Conservation (phyloP, 1,140 invertebrate genomes). For the Trichonephila inaurata region DNA sequence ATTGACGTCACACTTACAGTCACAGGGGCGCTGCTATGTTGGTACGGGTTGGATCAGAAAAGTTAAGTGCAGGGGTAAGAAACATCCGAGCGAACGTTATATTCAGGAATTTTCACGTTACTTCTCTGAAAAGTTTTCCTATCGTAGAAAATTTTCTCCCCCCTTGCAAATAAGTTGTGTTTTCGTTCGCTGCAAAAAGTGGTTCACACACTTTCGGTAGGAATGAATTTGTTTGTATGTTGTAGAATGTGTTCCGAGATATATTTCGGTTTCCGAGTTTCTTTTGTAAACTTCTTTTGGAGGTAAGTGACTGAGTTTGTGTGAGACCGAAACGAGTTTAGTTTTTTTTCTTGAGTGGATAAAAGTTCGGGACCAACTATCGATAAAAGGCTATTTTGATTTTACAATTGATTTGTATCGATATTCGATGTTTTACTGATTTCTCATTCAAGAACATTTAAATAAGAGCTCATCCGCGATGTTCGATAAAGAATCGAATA, state of each 20-base stretch:
- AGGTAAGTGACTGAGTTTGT: conserved; percentile 1
- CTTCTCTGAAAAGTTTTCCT: conserved; percentile 35
- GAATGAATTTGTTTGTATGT: not conserved
- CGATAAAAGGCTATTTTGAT: too few species aligned
- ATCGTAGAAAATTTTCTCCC: not conserved
- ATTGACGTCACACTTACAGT: conserved; percentile 73
- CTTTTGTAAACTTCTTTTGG: conserved; percentile 2
- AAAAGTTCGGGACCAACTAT: not conserved
- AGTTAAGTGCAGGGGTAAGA: conserved; percentile 39
- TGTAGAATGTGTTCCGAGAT: not conserved
- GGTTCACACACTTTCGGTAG: not conserved
- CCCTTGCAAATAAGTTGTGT: not conserved
- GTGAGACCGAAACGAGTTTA: not conserved
- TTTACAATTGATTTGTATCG: too few species aligned
- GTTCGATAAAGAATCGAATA: too few species aligned
- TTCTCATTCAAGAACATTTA: too few species aligned
- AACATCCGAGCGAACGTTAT: conserved; percentile 42
- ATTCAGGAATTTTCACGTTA: conserved; percentile 54
- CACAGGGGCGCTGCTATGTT: conserved; percentile 71
- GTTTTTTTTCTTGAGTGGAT: not conserved
- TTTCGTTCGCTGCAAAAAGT: not conserved
- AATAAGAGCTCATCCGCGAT: too few species aligned
- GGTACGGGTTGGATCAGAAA: conserved; percentile 30
- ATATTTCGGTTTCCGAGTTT: not conserved
- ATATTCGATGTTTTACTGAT: too few species aligned